These are phyloP conservation scores for Caenorhabditis zanzibari DNA, from an alignment of 2,888 invertebrate genomes.

Conservation along the genomic window DNA sequence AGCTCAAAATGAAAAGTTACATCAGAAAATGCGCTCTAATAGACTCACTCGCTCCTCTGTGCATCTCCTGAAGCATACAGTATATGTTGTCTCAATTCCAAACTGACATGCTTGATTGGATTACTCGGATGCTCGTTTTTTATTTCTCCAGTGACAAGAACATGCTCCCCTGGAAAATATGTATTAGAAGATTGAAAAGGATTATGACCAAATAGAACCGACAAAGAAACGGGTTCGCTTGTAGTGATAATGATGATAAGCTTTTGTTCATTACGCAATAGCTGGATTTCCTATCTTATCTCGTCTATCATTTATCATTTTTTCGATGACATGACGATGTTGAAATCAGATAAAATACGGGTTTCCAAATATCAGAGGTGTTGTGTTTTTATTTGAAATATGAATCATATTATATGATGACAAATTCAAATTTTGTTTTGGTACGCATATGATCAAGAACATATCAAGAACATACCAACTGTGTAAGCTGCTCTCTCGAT, in stretches of 20 bases:
- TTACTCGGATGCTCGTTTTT: conserved; percentile 59
- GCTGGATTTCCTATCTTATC: conserved; percentile 34
- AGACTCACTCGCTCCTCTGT: conserved; percentile 67
- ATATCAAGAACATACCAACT: conserved; percentile 56
- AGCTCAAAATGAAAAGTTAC: conserved; percentile 39
- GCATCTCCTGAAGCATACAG: conserved; percentile 67
- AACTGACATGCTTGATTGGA: conserved; percentile 63
- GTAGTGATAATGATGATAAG: conserved; percentile 14
- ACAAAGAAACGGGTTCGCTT: background rate
- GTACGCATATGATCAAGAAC: background rate
- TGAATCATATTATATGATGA: too few species aligned
- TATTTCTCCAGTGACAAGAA: conserved; percentile 68
- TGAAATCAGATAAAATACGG: conserved; percentile 21
- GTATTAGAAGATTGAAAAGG: background rate
- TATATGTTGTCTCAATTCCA: conserved; percentile 69
- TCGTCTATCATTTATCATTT: conserved; percentile 25
- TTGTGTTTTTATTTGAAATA: conserved; percentile 12
- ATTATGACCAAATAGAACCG: conserved; percentile 5
- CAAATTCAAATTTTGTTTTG: too few species aligned
- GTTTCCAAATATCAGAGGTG: conserved; percentile 15
- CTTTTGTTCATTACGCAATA: conserved; percentile 27
- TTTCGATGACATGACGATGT: conserved; percentile 17
- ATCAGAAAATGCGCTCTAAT: background rate
- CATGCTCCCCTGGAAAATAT: conserved; percentile 69
- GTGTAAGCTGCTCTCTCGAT: conserved; percentile 68